Conservation (phyloP, 2,888 invertebrate species). For the Trissolcus brochymenae region DNA sequence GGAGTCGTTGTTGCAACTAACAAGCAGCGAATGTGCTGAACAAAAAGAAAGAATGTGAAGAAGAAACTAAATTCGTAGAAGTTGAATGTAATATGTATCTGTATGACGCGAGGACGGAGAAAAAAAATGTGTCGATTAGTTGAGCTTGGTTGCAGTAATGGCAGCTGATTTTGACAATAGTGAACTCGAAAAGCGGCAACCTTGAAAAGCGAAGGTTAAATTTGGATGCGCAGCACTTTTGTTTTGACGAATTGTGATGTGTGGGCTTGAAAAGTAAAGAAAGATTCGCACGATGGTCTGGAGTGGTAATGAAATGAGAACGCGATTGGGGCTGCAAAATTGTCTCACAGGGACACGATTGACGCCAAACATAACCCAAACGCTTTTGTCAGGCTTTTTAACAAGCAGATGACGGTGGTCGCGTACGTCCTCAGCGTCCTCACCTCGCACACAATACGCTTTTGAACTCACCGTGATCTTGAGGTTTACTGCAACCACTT, state of each 20-base stretch:
- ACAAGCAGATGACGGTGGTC: not conserved
- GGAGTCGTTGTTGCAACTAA: too few species aligned
- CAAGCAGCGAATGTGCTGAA: not conserved
- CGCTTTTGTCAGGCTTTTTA: conserved; percentile 26
- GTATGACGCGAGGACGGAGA: not conserved
- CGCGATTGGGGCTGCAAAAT: not conserved
- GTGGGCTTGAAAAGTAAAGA: not conserved
- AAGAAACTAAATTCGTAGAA: not conserved
- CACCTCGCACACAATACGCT: not conserved
- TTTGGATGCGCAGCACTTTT: not conserved
- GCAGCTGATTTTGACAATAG: conserved; percentile 73
- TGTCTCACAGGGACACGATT: not conserved
- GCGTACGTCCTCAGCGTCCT: not conserved
- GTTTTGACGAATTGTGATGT: not conserved
- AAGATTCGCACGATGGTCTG: not conserved
- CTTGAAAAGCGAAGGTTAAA: conserved; percentile 41
- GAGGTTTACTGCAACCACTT: not conserved
- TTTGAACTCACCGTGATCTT: not conserved
- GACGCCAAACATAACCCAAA: conserved; percentile 51
- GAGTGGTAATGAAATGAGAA: not conserved
- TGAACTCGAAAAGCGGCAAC: conserved; percentile 31
- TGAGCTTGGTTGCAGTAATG: conserved; percentile 64
- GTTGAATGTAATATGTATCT: not conserved
- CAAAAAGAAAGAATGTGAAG: not conserved
- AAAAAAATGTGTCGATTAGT: not conserved